Evolutionary conservation across 2,888 invertebrate genomes (phyloP), one percentile per base, ranked within the genome.

Genomic region (Mycalesis mineus): DNA sequence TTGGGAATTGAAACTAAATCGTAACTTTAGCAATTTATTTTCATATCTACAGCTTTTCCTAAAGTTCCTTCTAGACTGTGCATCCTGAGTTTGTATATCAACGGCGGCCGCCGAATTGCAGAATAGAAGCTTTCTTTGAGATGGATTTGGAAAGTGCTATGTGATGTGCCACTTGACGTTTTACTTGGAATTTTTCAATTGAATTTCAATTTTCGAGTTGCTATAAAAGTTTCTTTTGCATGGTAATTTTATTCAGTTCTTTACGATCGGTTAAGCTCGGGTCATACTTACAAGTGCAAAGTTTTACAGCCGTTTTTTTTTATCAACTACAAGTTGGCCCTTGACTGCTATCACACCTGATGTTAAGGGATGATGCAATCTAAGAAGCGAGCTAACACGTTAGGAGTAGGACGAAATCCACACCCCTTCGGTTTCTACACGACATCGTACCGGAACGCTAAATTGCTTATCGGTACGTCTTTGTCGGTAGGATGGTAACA

Each of bases 71-170:
- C n/a, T 28, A 28, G 17, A 9, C 45, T 33, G 3, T 8, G 11
- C 14, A 33, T 47, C 33, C 31, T 11, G 33, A 2, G 1, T 33
- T 14, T 9, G 11, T 15, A 15, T 15, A 33, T 15, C 47, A 15
- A 11, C 15, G 47, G n/a, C 6, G 15, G 13, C 14, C 29, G 33
- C 52, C 52, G 57, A 59, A 59, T 59, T 42, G 47, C 51, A 51
- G 55, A 56, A 53, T 58, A n/a, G 31, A 56, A 44, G 42, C 48
- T 56, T 58, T 58, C 61, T 61, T 55, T 56, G 61, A 58, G 55
- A 56, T 58, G 56, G 51, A 59, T 59, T 59, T 59, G 39, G 51
- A 57, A 57, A 57, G 57, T 57, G 57, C 57, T 49, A 57, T 57
- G 57, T 51, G 57, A 57, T 57, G 57, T 51, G 57, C 45, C 50